These are phyloP conservation scores for Ypsolopha sequella DNA, from an alignment of 2,888 invertebrate genomes.

Conservation along the genomic window DNA sequence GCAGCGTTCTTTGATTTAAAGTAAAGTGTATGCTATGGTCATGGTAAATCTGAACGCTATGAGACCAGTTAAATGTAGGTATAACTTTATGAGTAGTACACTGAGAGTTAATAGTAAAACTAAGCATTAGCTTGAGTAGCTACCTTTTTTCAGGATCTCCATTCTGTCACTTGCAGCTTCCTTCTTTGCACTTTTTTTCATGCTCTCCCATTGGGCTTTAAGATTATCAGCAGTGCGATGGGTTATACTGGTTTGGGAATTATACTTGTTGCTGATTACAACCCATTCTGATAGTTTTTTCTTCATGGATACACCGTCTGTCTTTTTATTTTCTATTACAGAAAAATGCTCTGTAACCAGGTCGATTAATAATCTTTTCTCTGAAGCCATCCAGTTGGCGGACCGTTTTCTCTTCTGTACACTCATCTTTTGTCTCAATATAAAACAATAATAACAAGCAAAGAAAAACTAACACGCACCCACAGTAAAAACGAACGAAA, in stretches of 20 bases:
- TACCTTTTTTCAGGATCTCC: neutral
- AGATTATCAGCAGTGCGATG: neutral
- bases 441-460: no score
- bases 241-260: neutral
- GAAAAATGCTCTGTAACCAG: neutral
- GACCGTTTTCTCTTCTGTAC: slow-evolving; percentile 1
- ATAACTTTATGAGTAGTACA: neutral
- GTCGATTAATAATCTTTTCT: slow-evolving; percentile 1
- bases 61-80: no score
- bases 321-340: slow-evolving; percentile 3
- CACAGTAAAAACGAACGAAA: no score
- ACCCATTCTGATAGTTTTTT: slow-evolving; percentile 1
- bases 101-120: neutral
- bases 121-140: neutral
- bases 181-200: neutral
- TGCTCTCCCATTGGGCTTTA: neutral
- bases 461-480: no score
- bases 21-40: no score
- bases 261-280: neutral
- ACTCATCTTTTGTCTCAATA: no score
- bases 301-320: slow-evolving; percentile 1
- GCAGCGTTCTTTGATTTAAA: neutral
- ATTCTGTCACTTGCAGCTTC: neutral
- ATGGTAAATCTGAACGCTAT: no score
- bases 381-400: neutral